phyloP scores from a whole-genome alignment of 2,797 vertebrate species.

The Geotrypetes seraphini region DNA sequence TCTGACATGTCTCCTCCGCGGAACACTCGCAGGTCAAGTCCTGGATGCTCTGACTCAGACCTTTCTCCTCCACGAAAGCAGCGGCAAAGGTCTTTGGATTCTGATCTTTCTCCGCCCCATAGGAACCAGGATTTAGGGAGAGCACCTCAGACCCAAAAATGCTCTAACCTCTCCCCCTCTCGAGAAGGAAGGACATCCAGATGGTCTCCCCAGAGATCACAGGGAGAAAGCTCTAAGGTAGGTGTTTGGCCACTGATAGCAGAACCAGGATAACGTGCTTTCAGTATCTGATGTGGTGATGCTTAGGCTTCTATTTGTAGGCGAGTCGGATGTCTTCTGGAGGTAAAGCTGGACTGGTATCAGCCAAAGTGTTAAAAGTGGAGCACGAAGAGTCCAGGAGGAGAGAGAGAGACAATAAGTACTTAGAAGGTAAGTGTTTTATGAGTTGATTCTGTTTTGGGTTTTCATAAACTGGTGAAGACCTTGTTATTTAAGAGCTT shows the following conservation, averaged over 20 bases:
- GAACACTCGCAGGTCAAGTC: background rate
- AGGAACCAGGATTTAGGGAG: too few species aligned
- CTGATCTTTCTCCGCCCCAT: constrained; percentile 55
- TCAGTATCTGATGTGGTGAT: too few species aligned
- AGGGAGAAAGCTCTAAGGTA: constrained; percentile 10
- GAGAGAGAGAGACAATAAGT: constrained; percentile 51
- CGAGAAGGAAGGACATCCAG: fast-evolving
- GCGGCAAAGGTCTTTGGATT: constrained; percentile 33
- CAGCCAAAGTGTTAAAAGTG: constrained; percentile 62
- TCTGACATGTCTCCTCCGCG: constrained; percentile 18
- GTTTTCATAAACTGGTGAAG: fast-evolving
- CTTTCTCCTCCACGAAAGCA: constrained; percentile 48
- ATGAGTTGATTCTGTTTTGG: fast-evolving
- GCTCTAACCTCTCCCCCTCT: fast-evolving
- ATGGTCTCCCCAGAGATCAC: background rate
- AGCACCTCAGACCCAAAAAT: background rate
- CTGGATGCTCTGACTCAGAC: constrained; percentile 42
- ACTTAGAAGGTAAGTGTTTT: constrained; percentile 74
- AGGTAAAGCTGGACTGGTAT: constrained; percentile 71
- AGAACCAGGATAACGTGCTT: too few species aligned
- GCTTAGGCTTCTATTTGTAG: too few species aligned
- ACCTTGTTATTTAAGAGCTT: too few species aligned
- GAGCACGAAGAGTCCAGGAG: constrained; percentile 72
- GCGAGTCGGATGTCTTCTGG: constrained; percentile 73
- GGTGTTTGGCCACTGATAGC: fast-evolving